These are phyloP conservation scores for Dicroscelio sp. DNA, from an alignment of 2,888 invertebrate genomes.

Conservation along the genomic window DNA sequence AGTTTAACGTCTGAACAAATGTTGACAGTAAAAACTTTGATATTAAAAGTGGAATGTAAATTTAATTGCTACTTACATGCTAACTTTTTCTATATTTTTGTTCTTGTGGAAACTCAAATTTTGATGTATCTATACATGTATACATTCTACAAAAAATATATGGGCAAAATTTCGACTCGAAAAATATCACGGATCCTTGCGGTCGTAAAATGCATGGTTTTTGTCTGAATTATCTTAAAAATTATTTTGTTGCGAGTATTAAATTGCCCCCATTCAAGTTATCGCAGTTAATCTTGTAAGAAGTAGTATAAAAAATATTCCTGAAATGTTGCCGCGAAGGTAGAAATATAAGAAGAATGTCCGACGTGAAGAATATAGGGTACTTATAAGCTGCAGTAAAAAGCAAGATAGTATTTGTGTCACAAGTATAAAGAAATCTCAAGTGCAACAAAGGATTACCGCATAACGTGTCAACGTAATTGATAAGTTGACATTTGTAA, in stretches of 20 bases:
- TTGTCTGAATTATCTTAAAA: conserved; percentile 12
- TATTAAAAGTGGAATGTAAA: conserved; percentile 19
- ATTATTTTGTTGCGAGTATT: conserved; percentile 35
- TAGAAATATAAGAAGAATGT: conserved; percentile 49
- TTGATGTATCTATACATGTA: no score
- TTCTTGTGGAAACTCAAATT: no score
- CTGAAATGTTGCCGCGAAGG: conserved; percentile 18
- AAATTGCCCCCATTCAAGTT: conserved; percentile 43
- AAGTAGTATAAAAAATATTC: conserved; percentile 50
- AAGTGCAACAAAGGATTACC: conserved; percentile 56
- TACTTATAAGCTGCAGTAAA: conserved; percentile 51
- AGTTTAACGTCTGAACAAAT: conserved; percentile 23
- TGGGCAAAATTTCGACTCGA: no score
- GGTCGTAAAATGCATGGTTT: no score
- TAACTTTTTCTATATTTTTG: not conserved
- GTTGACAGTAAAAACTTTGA: conserved; percentile 37
- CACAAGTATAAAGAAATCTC: conserved; percentile 58
- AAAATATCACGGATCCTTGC: no score
- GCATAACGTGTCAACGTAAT: conserved; percentile 42
- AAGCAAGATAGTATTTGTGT: conserved; percentile 26
- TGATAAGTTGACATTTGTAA: conserved; percentile 58
- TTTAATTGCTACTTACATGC: not conserved
- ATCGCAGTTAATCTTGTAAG: conserved; percentile 56
- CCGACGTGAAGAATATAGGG: conserved; percentile 59
- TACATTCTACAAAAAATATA: no score